Evolutionary conservation across 2,888 invertebrate species (phyloP).

Genomic region (Julus scandinavius): DNA sequence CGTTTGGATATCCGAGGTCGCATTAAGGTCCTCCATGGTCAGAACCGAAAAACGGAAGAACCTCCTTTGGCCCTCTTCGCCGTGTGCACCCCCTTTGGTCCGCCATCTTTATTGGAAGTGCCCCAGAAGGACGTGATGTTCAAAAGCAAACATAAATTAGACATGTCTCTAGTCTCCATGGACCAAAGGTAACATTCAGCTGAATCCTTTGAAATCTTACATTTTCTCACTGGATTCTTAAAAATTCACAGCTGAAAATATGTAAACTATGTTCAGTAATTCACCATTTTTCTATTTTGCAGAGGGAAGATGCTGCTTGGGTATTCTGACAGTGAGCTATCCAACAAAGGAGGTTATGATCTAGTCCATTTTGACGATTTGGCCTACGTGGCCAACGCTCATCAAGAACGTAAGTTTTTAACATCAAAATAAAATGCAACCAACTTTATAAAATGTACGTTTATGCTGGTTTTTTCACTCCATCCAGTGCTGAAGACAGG

Average conservation of each 20-base stretch:
- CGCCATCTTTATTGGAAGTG: slow-evolving; percentile 94
- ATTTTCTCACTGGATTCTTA: too few species aligned
- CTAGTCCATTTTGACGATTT: slow-evolving; percentile 98
- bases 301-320: slow-evolving; percentile 95
- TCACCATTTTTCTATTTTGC: slow-evolving; percentile 62
- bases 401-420: slow-evolving; percentile 92
- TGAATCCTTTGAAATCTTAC: too few species aligned
- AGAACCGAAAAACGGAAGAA: slow-evolving; percentile 93
- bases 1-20: slow-evolving; percentile 97
- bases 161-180: slow-evolving; percentile 95
- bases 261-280: neutral
- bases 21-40: slow-evolving; percentile 95
- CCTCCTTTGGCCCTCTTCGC: slow-evolving; percentile 96
- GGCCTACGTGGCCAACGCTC: slow-evolving; percentile 97
- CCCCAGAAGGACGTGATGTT: slow-evolving; percentile 99
- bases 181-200: slow-evolving; percentile 79
- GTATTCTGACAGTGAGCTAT: slow-evolving; percentile 90
- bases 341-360: slow-evolving; percentile 96
- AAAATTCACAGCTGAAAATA: neutral
- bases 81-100: slow-evolving; percentile 98
- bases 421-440: neutral
- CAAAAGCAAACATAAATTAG: slow-evolving; percentile 99
- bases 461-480: neutral
- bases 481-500: slow-evolving; percentile 93
- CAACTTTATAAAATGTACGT: neutral